phyloP scores from a whole-genome alignment of 2,113 vertebrate genomes.

The Oreochromis aureus region DNA sequence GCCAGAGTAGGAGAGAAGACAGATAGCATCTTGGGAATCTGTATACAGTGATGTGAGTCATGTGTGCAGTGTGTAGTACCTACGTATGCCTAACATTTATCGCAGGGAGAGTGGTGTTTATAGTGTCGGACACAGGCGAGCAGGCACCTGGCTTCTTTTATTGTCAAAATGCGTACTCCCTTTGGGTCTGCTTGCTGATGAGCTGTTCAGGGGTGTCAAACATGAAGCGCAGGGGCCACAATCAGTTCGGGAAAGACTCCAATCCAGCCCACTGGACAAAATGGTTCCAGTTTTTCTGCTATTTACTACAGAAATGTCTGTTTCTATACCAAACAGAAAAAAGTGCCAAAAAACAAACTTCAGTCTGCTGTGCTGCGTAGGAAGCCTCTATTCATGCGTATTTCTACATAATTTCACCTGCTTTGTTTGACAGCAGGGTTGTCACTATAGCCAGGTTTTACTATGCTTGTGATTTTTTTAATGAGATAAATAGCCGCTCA shows the following conservation, averaged over 20 bases:
- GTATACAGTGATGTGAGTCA: conserved; percentile 74
- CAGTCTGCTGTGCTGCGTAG: not conserved
- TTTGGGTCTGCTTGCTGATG: not conserved
- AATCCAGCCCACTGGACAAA: not conserved
- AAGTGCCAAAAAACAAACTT: not conserved
- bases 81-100: conserved; percentile 83
- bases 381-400: accelerated
- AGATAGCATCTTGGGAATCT: conserved; percentile 75
- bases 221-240: not conserved
- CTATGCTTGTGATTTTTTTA: not conserved
- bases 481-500: not conserved
- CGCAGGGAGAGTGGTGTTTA: conserved; percentile 69
- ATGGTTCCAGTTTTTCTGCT: accelerated
- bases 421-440: not conserved
- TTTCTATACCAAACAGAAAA: not conserved
- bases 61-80: conserved; percentile 59
- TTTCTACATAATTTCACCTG: not conserved
- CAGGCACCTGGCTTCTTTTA: conserved; percentile 77
- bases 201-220: not conserved
- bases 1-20: conserved; percentile 67
- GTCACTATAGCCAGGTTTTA: not conserved
- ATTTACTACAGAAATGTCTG: not conserved
- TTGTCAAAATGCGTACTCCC: conserved; percentile 27
- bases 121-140: conserved; percentile 56
- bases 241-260: accelerated